A percentile compares a stretch with the other conserved stretches of the same genome.
phyloP scores from a whole-genome alignment of 2,888 invertebrate species.

The Athalia cordata region DNA sequence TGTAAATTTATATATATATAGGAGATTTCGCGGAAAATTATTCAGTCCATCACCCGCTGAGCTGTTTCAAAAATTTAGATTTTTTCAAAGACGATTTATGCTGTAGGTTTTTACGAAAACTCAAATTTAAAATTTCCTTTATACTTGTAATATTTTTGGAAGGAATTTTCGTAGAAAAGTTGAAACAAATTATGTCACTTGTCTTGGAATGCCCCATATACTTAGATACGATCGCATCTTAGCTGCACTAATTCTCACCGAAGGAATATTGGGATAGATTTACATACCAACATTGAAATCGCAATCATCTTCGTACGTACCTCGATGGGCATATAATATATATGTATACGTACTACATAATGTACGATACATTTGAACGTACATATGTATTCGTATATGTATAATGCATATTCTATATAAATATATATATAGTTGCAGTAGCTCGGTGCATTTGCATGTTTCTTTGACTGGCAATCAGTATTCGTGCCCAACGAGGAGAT shows the following conservation, averaged over 20 bases:
- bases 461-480: constrained; percentile 32
- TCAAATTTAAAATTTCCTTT: too few species aligned
- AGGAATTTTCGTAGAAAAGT: too few species aligned
- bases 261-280: not conserved
- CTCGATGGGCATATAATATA: too few species aligned
- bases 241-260: not conserved
- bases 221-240: not conserved
- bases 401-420: not conserved
- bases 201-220: too few species aligned
- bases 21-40: too few species aligned
- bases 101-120: too few species aligned
- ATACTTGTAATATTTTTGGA: too few species aligned
- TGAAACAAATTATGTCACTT: not conserved
- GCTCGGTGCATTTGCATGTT: constrained; percentile 30
- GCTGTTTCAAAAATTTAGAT: too few species aligned
- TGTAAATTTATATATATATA: too few species aligned
- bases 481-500: constrained; percentile 19
- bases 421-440: not conserved
- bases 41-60: too few species aligned
- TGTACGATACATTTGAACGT: not conserved
- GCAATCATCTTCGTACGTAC: not conserved
- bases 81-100: too few species aligned
- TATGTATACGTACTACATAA: too few species aligned
- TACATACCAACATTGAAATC: not conserved
- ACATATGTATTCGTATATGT: not conserved